Conservation (phyloP, 2,888 invertebrate species). For the Ophioninae sp. region DNA sequence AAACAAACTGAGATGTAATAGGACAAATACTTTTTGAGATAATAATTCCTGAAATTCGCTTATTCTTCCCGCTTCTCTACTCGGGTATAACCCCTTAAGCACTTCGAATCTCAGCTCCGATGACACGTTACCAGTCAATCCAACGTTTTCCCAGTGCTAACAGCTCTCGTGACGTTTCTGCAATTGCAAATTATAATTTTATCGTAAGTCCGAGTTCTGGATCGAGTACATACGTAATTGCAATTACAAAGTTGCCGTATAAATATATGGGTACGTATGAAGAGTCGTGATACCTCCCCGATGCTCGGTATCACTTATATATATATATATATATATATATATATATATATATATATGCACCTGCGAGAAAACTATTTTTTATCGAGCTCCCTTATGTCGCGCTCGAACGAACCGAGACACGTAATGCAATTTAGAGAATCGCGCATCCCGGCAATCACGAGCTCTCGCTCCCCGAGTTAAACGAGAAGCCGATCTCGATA, state of each 20-base stretch:
- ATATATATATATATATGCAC: not conserved
- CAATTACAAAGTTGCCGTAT: slow-evolving; percentile 16
- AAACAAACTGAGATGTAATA: no score
- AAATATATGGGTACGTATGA: not conserved
- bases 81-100: not conserved
- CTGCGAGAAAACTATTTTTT: slow-evolving; percentile 44
- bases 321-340: not conserved
- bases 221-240: slow-evolving; percentile 14
- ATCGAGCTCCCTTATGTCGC: slow-evolving; percentile 41
- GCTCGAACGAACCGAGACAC: slow-evolving; percentile 41
- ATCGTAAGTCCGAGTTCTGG: not conserved
- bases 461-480: slow-evolving; percentile 39
- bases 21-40: no score
- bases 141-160: slow-evolving; percentile 1
- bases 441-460: slow-evolving; percentile 51
- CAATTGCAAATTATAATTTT: not conserved
- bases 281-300: slow-evolving; percentile 7
- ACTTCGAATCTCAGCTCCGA: not conserved
- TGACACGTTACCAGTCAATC: not conserved
- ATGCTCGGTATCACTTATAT: not conserved
- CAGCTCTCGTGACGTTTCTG: not conserved
- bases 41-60: no score
- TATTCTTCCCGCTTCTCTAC: no score
- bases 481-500: slow-evolving; percentile 62
- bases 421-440: slow-evolving; percentile 62